A percentile compares a stretch with the other conserved stretches of the same genome.
Evolutionary conservation across 1,140 invertebrate species (phyloP).

Genomic region (Ceratina japonica): DNA sequence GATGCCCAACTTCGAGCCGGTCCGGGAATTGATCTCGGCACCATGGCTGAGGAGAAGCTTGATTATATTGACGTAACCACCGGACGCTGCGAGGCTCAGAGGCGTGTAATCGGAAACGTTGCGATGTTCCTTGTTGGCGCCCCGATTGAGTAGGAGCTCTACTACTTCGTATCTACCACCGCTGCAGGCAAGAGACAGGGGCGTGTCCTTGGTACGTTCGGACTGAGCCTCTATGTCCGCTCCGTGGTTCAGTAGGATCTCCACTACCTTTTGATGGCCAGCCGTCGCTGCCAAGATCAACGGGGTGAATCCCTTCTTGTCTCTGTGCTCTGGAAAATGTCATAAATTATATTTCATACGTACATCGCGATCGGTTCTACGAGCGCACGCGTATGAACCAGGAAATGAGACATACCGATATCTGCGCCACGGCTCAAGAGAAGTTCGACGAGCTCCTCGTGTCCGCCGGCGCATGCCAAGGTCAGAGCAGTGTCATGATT

Average conservation of each 20-base stretch:
- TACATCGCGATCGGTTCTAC: background rate
- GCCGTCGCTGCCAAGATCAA: constrained; percentile 98
- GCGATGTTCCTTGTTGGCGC: constrained; percentile 98
- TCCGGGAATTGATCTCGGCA: constrained; percentile 99
- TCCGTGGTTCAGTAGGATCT: constrained; percentile 94
- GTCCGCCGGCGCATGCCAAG: constrained; percentile 97
- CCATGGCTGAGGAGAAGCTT: constrained; percentile 94
- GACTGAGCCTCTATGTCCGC: constrained; percentile 99
- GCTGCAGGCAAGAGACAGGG: constrained; percentile 97
- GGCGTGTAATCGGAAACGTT: constrained; percentile 99
- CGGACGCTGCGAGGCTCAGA: constrained; percentile 97
- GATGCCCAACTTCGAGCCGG: constrained; percentile 97
- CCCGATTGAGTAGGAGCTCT: constrained; percentile 92
- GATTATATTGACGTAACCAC: constrained; percentile 99
- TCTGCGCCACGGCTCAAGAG: constrained; percentile 93
- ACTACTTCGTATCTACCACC: constrained; percentile 98
- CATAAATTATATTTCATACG: background rate
- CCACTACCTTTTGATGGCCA: constrained; percentile 97
- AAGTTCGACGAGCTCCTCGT: constrained; percentile 96
- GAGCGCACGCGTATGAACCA: no score
- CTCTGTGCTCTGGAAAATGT: constrained; percentile 89
- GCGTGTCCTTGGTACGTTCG: constrained; percentile 99
- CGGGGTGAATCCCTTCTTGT: constrained; percentile 99
- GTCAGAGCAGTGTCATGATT: constrained; percentile 99
- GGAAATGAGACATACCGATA: constrained; percentile 82